Conservation (phyloP, 2,797 vertebrate genomes). For the Clarias platycephalus region DNA sequence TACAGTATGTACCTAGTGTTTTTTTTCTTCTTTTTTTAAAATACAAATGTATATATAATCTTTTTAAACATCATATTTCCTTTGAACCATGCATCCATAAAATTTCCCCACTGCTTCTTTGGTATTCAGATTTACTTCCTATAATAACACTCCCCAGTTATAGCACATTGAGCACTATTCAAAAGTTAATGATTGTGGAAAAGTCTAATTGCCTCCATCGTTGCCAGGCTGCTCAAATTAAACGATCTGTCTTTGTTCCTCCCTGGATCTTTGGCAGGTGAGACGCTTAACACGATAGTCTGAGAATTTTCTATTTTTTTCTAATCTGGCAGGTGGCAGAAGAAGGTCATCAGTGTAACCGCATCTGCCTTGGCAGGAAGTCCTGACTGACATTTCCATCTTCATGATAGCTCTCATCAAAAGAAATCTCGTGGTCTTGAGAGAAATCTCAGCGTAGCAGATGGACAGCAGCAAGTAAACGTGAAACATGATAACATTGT, state of each 20-base stretch:
- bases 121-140: neutral
- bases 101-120: neutral
- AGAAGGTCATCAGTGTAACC: slow-evolving; percentile 35
- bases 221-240: neutral
- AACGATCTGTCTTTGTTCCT: neutral
- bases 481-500: slow-evolving; percentile 46
- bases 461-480: slow-evolving; percentile 29
- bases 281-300: slow-evolving; percentile 16
- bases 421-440: slow-evolving; percentile 14
- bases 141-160: neutral
- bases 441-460: slow-evolving; percentile 12
- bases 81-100: neutral
- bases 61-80: neutral
- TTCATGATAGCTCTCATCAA: slow-evolving; percentile 22
- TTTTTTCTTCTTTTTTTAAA: neutral
- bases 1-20: no score
- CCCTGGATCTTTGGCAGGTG: slow-evolving; percentile 5
- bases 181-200: neutral
- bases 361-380: slow-evolving; percentile 32
- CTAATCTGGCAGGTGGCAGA: slow-evolving; percentile 16
- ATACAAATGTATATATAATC: neutral
- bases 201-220: no score
- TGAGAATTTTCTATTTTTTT: neutral
- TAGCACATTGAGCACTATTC: neutral
- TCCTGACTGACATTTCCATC: slow-evolving; percentile 45